Conservation (phyloP, 2,797 vertebrate genomes). For the Myotis pilosus region DNA sequence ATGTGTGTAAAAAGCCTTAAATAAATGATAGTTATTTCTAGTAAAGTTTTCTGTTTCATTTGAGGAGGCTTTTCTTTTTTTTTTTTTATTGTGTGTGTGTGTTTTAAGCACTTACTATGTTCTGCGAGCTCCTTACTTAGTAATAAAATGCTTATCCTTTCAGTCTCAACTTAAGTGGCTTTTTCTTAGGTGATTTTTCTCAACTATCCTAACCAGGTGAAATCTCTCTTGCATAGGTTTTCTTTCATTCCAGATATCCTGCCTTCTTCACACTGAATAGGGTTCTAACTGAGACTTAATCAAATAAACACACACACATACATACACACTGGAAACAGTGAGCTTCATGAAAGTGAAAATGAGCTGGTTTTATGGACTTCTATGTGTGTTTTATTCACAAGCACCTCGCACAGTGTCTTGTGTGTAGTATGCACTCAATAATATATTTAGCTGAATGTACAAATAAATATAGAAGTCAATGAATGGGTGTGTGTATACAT, state of each 20-base stretch:
- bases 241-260: neutral
- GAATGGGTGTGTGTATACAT: neutral
- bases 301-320: neutral
- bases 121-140: neutral
- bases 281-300: neutral
- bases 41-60: slow-evolving; percentile 14
- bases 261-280: neutral
- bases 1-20: neutral
- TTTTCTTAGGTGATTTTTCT: neutral
- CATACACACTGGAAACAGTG: neutral
- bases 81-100: neutral
- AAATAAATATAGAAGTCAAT: neutral
- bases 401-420: neutral
- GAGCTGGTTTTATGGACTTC: neutral
- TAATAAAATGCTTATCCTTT: neutral
- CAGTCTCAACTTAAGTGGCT: neutral
- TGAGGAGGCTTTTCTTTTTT: neutral
- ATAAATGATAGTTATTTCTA: neutral
- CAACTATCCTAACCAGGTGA: neutral
- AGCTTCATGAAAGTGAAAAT: neutral
- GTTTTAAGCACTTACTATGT: neutral
- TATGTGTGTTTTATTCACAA: neutral
- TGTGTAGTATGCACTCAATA: neutral
- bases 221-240: neutral
- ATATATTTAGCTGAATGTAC: neutral